phyloP scores from a whole-genome alignment of 2,888 invertebrate genomes.

The Mythimna impura region DNA sequence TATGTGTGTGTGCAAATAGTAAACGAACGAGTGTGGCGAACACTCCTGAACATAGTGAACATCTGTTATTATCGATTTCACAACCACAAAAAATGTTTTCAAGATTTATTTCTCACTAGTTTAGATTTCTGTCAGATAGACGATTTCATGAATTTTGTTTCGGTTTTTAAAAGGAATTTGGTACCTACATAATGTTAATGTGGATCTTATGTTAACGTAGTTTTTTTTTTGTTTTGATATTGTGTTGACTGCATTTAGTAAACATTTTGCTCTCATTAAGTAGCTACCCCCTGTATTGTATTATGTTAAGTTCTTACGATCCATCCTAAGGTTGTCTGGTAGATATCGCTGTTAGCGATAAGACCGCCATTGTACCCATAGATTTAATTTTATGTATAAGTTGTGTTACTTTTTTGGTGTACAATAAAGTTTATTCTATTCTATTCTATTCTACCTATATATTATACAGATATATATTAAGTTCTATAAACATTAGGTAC shows the following conservation, averaged over 20 bases:
- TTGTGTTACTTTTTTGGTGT: no score
- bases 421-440: no score
- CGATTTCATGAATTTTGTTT: slow-evolving; percentile 38
- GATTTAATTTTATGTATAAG: no score
- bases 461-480: no score
- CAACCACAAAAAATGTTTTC: slow-evolving; percentile 68
- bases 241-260: slow-evolving; percentile 36
- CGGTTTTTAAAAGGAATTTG: slow-evolving; percentile 37
- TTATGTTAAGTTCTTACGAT: no score
- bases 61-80: slow-evolving; percentile 70
- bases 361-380: no score
- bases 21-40: slow-evolving; percentile 52
- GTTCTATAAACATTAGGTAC: no score
- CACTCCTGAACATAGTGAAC: slow-evolving; percentile 67
- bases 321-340: no score
- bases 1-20: slow-evolving; percentile 55
- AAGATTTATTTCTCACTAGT: slow-evolving; percentile 61
- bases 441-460: no score
- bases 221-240: slow-evolving; percentile 38
- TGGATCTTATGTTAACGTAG: slow-evolving; percentile 28
- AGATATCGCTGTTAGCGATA: no score
- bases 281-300: no score
- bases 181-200: slow-evolving; percentile 21
- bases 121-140: slow-evolving; percentile 54
- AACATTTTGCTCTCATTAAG: slow-evolving; percentile 41